These are phyloP conservation scores for Channa maculata DNA, from an alignment of 2,113 vertebrate genomes.

Conservation along the genomic window DNA sequence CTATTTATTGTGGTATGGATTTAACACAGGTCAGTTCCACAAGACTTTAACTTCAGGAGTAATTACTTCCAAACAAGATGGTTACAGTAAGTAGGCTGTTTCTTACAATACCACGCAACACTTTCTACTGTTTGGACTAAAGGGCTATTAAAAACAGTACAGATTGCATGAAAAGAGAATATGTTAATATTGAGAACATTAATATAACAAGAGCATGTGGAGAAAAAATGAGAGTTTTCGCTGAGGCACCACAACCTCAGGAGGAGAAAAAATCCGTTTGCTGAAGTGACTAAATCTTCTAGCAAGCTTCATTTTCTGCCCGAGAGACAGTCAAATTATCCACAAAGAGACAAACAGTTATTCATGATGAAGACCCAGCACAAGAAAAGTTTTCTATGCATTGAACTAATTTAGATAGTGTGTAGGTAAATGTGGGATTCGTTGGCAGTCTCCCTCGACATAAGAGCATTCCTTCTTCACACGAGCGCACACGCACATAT, in stretches of 20 bases:
- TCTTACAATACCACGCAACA: conserved; percentile 54
- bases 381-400: neutral
- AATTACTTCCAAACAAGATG: conserved; percentile 57
- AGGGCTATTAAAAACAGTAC: conserved; percentile 17
- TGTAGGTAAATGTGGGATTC: conserved; percentile 65
- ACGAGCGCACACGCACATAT: conserved; percentile 55
- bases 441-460: conserved; percentile 39
- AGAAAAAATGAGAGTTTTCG: conserved; percentile 26
- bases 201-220: conserved; percentile 30
- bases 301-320: neutral
- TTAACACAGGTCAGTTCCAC: conserved; percentile 42
- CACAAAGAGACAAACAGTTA: neutral
- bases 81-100: conserved; percentile 27
- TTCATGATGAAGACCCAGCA: neutral
- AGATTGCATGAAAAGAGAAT: conserved; percentile 34
- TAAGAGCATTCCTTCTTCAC: conserved; percentile 39
- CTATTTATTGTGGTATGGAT: conserved; percentile 35
- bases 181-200: conserved; percentile 38
- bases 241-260: conserved; percentile 1
- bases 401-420: conserved; percentile 53
- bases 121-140: conserved; percentile 26
- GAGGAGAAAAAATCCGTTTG: neutral
- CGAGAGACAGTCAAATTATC: neutral
- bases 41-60: conserved; percentile 13
- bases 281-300: neutral